Evolutionary conservation across 2,797 vertebrate species (phyloP), one percentile per base, ranked within the genome.

Genomic region (Pitangus sulphuratus): DNA sequence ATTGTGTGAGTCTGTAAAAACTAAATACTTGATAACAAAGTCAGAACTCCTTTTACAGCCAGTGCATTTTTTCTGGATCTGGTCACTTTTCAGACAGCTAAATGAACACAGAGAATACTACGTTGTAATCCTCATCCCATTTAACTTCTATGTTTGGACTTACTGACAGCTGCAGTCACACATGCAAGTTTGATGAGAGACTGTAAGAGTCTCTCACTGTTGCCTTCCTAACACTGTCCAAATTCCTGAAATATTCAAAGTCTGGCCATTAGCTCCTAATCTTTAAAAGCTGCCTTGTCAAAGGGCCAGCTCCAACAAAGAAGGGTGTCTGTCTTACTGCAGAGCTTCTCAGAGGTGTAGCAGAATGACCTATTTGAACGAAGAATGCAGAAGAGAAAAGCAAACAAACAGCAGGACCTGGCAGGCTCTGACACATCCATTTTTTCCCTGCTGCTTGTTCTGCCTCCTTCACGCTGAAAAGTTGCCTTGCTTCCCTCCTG

Each of bases 231-330:
- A 93, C 26, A 51, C 44, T 13, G 30, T 85, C 84, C 87, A 92
- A 77, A 85, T 70, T 83, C 60, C 71, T 89, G 37, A 80, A 70
- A 77, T 77, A 72, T 37, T 83, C 81, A 7, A 90, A 66, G 45
- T 40, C 84, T 94, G 68, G 71, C 64, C 56, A 53, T 83, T 62
- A 89, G 33, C 33, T 95, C 40, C 48, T 91, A 82, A 93, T 79
- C 78, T 93, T 87, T 91, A 79, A 74, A 93, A 89, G 87, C 16
- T 94, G 84, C 68, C 78, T 84, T 72, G 58, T 78, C 57, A 48
- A 62, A 86, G 75, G 40, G 65, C 77, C 80, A 95, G 61, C 66
- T 79, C 16, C 42, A 79, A 82, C 9, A 30, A 69, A 57, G 68
- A 69, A 2, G 28, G 8, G 30, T 70, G 51, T 70, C 91, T 95